Base-by-base conservation (phyloP, 2,797 vertebrate genomes). In the Pogonophryne albipinna region DNA sequence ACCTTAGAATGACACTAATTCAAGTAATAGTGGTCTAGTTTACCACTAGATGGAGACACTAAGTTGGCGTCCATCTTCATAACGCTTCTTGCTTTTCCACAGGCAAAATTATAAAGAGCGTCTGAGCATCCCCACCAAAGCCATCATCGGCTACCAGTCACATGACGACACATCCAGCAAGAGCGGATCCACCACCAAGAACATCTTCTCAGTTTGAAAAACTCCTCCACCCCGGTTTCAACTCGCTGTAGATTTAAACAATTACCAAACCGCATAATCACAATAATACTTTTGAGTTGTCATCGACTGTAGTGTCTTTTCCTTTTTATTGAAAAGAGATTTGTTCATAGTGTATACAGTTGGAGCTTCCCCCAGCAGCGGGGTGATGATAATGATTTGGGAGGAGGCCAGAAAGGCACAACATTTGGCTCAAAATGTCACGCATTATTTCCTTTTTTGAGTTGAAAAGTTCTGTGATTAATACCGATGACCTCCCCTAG, bases 161-260 rank as follows among this genome's bases (percentile, higher is more conserved):
- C 95, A 96, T 1, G 95, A 96, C 38, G 95, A 96, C 92, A 96
- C 95, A 67, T 96, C 95, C 92, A 96, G 95, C 94, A 96, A 96
- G 94, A 96, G 95, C 42, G 95, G 95, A 66, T 96, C 95, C 88
- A 96, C 95, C 74, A 96, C 95, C 91, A 96, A 96, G 91, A 96
- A 95, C 91, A 94, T 96, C 93, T 96, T 94, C 83, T 94, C 95
- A 0, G 94, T 96, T 93, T 96, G 94, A 68, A 95, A 91, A 89
- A 90, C 56, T 63, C 68, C 66, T 13, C 13, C 50, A n/a, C 3
- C 10, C 38, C 55, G 49, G 46, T 76, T 85, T 92, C 87, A 90
- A 88, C 82, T 92, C 60, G 86, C 91, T 91, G 92, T 95, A 95
- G 95, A 94, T 94, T 93, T 95, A 93, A 94, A 94, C 86, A 93